Base-by-base conservation (phyloP, 2,888 invertebrate species). In the Trichacis sp. region DNA sequence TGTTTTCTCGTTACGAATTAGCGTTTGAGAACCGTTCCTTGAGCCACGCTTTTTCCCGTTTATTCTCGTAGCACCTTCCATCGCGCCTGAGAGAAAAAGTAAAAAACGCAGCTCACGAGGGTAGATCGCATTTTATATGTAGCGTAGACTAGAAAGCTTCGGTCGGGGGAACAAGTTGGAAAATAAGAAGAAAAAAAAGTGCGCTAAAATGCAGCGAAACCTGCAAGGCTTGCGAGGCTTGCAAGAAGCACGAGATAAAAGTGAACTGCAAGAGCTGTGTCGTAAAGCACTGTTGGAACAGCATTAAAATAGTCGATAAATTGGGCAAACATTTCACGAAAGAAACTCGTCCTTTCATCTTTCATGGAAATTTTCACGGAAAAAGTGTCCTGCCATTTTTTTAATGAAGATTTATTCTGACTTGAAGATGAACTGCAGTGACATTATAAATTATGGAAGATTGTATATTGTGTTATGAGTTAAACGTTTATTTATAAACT, bases 71-170 rank as follows among this genome's bases (percentile, higher is more conserved):
- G 48, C 58, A 36, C 60, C 59, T 54, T 57, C 49, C 46, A 36
- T 56, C 48, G 47, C 45, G 18, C 1, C 36, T 9, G 18, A 30
- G 20, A 50, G 12, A 49, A 49, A 43, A 15, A 50, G 12, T 45
- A 49, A 43, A 64, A 58, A 69, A 66, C 68, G 68, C 67, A 70
- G 69, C 72, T n/a, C 71, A 70, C 76, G 73, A 73, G 73, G 75
- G 75, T 76, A 73, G 71, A 73, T 77, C 72, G 75, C 77, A 78
- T 77, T 72, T 78, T 72, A 50, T 72, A 72, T 71, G 73, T 70
- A 65, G 68, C 68, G 66, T 62, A 70, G 73, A 72, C 71, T 73
- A 68, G 62, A 72, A 76, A 76, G 72, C 73, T 73, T 60, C 58
- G 75, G 74, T 71, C 68, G 69, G 68, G 64, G 64, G 64, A 62